Conservation (phyloP, 2,888 invertebrate genomes). For the Lomographa bimaculata region DNA sequence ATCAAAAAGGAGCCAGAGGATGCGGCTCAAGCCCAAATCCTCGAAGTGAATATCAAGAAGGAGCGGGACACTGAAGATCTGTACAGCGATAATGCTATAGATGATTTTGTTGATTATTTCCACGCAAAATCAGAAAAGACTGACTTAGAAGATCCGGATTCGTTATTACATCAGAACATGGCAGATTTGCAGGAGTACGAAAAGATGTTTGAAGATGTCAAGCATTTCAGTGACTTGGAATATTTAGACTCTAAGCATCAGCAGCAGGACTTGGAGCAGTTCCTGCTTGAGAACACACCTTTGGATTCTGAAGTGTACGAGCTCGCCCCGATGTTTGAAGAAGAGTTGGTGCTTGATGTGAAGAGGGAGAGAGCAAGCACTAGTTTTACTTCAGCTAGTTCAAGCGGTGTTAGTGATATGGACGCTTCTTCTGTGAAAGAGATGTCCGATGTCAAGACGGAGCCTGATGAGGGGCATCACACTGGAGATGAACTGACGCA, state of each 20-base stretch:
- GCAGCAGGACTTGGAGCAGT: constrained; percentile 68
- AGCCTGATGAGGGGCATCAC: constrained; percentile 74
- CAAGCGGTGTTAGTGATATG: constrained; percentile 79
- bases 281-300: constrained; percentile 71
- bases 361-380: constrained; percentile 79
- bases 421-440: constrained; percentile 61
- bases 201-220: constrained; percentile 64
- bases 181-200: constrained; percentile 83
- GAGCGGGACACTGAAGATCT: constrained; percentile 61
- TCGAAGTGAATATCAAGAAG: constrained; percentile 60
- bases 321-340: constrained; percentile 70
- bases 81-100: constrained; percentile 74
- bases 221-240: constrained; percentile 67
- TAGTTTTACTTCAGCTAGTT: constrained; percentile 76
- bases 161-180: constrained; percentile 82
- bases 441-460: constrained; percentile 64
- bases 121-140: constrained; percentile 59
- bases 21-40: constrained; percentile 26
- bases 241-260: constrained; percentile 69
- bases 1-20: constrained; percentile 63
- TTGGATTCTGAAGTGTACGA: constrained; percentile 67
- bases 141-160: constrained; percentile 62
- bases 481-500: constrained; percentile 78
- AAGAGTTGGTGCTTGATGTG: constrained; percentile 63
- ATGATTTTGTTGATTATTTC: constrained; percentile 70